Percentiles rank a stretch among this genome's conserved stretches.
Conservation (phyloP, 2,888 invertebrate species). For the Biston betularia region DNA sequence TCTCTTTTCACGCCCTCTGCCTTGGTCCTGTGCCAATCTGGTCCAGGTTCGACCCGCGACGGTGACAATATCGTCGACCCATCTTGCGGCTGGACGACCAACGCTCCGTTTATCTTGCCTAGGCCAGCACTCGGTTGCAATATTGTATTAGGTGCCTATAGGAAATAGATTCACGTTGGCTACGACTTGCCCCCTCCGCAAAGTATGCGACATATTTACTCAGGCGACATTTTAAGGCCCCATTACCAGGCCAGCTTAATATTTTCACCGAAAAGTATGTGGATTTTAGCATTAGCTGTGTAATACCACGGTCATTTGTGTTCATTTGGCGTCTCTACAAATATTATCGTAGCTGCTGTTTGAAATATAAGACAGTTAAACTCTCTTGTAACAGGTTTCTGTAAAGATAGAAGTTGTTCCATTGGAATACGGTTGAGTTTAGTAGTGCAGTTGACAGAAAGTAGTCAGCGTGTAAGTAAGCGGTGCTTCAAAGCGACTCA, state of each 20-base stretch:
- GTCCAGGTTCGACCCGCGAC: too few relatives aligned
- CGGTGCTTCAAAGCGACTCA: slow-evolving; percentile 64
- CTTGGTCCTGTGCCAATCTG: too few relatives aligned
- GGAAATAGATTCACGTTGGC: too few relatives aligned
- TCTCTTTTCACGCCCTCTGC: too few relatives aligned
- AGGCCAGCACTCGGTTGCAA: too few relatives aligned
- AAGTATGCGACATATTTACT: background rate
- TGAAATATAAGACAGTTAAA: slow-evolving; percentile 45
- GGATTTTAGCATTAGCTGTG: slow-evolving; percentile 52
- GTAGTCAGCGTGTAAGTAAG: slow-evolving; percentile 26
- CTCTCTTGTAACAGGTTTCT: background rate
- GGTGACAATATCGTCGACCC: too few relatives aligned
- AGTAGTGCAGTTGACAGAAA: background rate
- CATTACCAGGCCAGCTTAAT: slow-evolving; percentile 37
- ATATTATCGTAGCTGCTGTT: slow-evolving; percentile 81
- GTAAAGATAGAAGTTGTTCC: background rate
- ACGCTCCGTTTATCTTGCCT: too few relatives aligned
- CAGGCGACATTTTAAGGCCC: slow-evolving; percentile 6
- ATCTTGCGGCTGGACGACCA: too few relatives aligned
- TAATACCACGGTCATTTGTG: slow-evolving; percentile 84
- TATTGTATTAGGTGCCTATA: too few relatives aligned
- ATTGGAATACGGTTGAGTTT: slow-evolving; percentile 2
- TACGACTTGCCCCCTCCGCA: background rate
- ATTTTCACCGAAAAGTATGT: slow-evolving; percentile 40
- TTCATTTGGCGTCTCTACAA: slow-evolving; percentile 75